These are phyloP conservation scores for Linepithema humile DNA, from an alignment of 1,140 invertebrate genomes.

Conservation along the genomic window DNA sequence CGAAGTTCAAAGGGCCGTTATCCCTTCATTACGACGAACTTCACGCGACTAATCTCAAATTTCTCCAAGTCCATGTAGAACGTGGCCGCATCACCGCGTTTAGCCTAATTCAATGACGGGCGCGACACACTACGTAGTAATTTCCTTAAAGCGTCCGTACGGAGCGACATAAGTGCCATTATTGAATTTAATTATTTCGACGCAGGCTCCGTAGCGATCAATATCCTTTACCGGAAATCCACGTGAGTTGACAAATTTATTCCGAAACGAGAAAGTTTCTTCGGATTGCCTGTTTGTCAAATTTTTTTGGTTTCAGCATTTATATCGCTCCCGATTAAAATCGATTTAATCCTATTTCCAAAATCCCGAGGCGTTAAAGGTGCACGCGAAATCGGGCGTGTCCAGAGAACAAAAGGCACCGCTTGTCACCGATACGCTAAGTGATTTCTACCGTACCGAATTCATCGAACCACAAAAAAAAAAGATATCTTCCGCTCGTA, in stretches of 20 bases:
- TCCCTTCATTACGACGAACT: conserved; percentile 53
- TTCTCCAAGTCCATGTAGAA: conserved; percentile 16
- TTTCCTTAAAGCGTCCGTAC: not conserved
- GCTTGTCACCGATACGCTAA: conserved; percentile 20
- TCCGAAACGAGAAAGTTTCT: too few relatives aligned
- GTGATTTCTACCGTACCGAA: conserved; percentile 6
- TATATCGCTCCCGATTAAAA: conserved; percentile 11
- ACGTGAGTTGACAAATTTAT: too few relatives aligned
- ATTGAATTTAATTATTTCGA: not conserved
- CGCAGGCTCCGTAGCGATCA: not conserved
- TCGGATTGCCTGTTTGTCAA: too few relatives aligned
- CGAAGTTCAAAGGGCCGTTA: conserved; percentile 60
- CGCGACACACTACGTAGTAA: not conserved
- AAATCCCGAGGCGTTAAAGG: conserved; percentile 2
- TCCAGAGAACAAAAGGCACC: conserved; percentile 5
- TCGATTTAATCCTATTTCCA: not conserved
- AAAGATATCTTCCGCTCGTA: conserved; percentile 44
- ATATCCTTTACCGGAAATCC: too few relatives aligned
- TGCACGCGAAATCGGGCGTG: conserved; percentile 35
- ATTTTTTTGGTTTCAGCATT: not conserved
- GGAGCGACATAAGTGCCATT: not conserved
- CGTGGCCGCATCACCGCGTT: not conserved
- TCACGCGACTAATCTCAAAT: conserved; percentile 45
- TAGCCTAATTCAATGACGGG: not conserved
- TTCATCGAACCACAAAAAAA: conserved; percentile 27